A percentile compares a stretch with the other conserved stretches of the same genome.
Evolutionary conservation across 2,888 invertebrate genomes (phyloP).

Genomic region (Brachyptera risi): DNA sequence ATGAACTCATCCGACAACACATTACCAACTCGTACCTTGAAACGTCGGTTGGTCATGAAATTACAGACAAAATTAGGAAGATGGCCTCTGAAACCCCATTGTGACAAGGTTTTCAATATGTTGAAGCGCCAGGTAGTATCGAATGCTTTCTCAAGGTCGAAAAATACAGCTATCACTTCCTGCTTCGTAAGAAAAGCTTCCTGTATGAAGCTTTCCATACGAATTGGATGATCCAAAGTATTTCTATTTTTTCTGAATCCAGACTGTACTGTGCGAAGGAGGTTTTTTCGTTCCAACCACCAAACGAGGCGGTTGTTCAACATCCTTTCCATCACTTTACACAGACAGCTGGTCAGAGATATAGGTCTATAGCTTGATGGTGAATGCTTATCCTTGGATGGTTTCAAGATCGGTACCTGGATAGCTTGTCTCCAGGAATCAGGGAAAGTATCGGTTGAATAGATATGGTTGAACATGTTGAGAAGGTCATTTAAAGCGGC

Average conservation of each 20-base stretch:
- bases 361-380: slow-evolving; percentile 35
- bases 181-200: slow-evolving; percentile 30
- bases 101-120: slow-evolving; percentile 27
- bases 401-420: slow-evolving; percentile 3
- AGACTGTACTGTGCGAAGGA: slow-evolving; percentile 28
- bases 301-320: slow-evolving; percentile 34
- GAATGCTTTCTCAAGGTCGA: too few species aligned
- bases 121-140: slow-evolving; percentile 26
- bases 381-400: neutral
- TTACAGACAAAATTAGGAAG: slow-evolving; percentile 24
- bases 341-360: slow-evolving; percentile 36
- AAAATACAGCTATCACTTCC: slow-evolving; percentile 32
- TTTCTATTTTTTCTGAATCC: neutral
- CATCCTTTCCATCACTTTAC: slow-evolving; percentile 24
- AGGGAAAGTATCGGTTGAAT: slow-evolving; percentile 16
- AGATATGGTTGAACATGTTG: too few species aligned
- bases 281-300: slow-evolving; percentile 31
- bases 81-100: too few species aligned
- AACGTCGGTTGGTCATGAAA: slow-evolving; percentile 14
- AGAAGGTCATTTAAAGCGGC: too few species aligned
- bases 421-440: slow-evolving; percentile 4
- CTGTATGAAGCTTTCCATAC: too few species aligned
- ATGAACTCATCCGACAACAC: neutral
- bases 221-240: slow-evolving; percentile 15
- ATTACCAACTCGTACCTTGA: slow-evolving; percentile 1